Conservation (phyloP, 2,888 invertebrate genomes). For the Drosophila conformis region DNA sequence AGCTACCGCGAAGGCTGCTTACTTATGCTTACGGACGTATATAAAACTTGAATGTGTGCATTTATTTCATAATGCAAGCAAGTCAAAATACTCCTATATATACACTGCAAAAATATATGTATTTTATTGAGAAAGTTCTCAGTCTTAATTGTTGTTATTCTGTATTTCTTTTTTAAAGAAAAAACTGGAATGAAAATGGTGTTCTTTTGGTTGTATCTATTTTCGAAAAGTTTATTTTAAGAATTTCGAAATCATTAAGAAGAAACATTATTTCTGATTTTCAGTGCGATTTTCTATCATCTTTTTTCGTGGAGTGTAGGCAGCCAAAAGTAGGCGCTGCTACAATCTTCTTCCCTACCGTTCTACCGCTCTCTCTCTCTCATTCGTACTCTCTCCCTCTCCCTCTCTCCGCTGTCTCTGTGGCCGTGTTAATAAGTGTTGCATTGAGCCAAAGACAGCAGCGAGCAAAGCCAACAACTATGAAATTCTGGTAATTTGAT, state of each 20-base stretch:
- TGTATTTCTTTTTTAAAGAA: not conserved
- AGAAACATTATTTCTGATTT: not conserved
- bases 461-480: constrained; percentile 62
- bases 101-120: constrained; percentile 1
- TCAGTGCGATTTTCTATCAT: not conserved
- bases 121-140: not conserved
- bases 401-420: constrained; percentile 16
- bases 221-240: not conserved
- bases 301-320: constrained; percentile 10
- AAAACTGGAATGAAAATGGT: not conserved
- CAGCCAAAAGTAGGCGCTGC: constrained; percentile 47
- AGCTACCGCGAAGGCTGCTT: constrained; percentile 61
- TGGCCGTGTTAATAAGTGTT: constrained; percentile 76
- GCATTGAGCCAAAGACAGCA: constrained; percentile 53
- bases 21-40: constrained; percentile 26
- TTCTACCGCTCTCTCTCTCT: constrained; percentile 1
- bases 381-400: not conserved
- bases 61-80: constrained; percentile 72
- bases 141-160: not conserved
- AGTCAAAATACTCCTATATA: constrained; percentile 30
- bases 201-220: not conserved
- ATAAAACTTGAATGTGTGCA: constrained; percentile 40
- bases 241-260: not conserved
- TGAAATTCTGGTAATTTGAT: constrained; percentile 74
- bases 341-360: not conserved